Conservation (phyloP, 2,888 invertebrate species). For the Crossocerus cetratus region DNA sequence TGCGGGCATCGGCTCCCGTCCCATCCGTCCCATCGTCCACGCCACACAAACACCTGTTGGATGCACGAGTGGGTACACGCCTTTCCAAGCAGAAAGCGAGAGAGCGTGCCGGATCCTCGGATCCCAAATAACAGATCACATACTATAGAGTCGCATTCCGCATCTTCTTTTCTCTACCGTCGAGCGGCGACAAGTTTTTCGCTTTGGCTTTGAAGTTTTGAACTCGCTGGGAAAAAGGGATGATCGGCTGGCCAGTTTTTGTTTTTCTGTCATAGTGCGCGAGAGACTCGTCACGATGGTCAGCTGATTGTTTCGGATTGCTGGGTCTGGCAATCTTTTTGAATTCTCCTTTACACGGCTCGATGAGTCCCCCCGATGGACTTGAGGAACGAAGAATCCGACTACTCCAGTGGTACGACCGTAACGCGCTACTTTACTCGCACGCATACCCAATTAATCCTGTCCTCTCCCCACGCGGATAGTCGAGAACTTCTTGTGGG, state of each 20-base stretch:
- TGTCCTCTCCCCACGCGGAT: slow-evolving; percentile 11
- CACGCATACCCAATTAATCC: slow-evolving; percentile 14
- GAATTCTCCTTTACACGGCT: slow-evolving; percentile 31
- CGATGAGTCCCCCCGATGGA: slow-evolving; percentile 60
- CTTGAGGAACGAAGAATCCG: slow-evolving; percentile 63
- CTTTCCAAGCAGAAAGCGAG: no score
- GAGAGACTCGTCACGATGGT: neutral
- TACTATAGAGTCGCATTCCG: no score
- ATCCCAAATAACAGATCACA: no score
- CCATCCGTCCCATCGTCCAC: no score
- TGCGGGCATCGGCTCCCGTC: slow-evolving; percentile 31
- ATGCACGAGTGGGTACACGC: no score
- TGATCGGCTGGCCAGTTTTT: slow-evolving; percentile 2
- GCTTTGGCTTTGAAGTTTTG: no score
- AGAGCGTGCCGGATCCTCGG: no score
- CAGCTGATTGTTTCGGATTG: slow-evolving; percentile 25
- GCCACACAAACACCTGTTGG: no score
- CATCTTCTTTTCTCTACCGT: no score
- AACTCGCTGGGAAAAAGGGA: neutral
- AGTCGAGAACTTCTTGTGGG: slow-evolving; percentile 62
- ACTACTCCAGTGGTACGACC: slow-evolving; percentile 61
- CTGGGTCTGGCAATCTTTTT: slow-evolving; percentile 13
- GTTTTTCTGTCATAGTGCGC: neutral
- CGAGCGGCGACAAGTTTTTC: no score
- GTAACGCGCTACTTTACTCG: neutral